Base-by-base conservation (phyloP, 2,113 vertebrate genomes). In the Stigmatopora nigra region DNA sequence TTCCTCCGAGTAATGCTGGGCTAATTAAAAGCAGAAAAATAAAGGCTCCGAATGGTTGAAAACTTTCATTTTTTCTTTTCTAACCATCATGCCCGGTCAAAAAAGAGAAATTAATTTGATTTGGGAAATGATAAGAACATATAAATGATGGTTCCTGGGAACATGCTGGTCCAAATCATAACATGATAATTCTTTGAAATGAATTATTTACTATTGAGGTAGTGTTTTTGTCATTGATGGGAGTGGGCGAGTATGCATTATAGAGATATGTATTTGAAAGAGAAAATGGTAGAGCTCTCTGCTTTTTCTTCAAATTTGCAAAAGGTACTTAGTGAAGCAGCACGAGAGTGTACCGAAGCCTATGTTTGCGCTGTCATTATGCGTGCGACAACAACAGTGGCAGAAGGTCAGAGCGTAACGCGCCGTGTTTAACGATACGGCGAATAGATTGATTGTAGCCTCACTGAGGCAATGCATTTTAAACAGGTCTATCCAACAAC, bases 381-480 rank as follows among this genome's bases (percentile, higher is more conserved):
- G 78, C 71, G 71, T 62, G 68, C 70, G 36, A 60, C 5, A 67
- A 73, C 77, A 67, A 64, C 45, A 72, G 75, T 79, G 45, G 49
- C 46, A 81, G 84, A 84, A 86, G 84, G 82, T 86, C 86, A 84
- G 82, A 78, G 72, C 78, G 75, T 83, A 86, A 89, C 85, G 82
- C 79, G 19, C 7, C 75, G 45, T 86, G 82, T 86, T 89, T 84
- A 83, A 84, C 83, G 79, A 84, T 82, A 82, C 78, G 35, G 68
- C 62, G 1, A 78, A 79, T 79, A 76, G 83, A 87, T 86, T 86
- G 84, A 87, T 86, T 86, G 84, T 72, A 64, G 71, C 79, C 81
- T 78, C 51, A 69, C 76, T 79, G 81, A 89, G 85, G 82, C 83
- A 83, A 88, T 89, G 88, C 87, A 87, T 88, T 86, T 86, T 86